These are phyloP conservation scores for Scaeva pyrastri DNA, from an alignment of 2,888 invertebrate genomes.

Conservation along the genomic window DNA sequence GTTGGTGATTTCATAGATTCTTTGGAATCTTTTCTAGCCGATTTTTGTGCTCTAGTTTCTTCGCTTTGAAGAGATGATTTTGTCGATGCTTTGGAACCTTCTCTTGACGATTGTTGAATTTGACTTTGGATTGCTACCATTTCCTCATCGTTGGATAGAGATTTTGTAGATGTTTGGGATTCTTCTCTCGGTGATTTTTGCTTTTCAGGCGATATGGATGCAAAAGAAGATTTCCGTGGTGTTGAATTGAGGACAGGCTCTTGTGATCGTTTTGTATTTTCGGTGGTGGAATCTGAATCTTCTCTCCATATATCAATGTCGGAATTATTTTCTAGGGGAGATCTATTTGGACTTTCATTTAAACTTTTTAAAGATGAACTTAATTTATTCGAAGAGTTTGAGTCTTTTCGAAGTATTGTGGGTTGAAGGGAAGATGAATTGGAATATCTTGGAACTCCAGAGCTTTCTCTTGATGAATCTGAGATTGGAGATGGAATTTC, in stretches of 20 bases:
- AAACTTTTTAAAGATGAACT: neutral
- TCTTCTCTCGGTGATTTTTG: neutral
- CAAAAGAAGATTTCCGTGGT: neutral
- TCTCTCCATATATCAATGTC: neutral
- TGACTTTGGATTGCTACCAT: neutral
- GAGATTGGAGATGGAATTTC: neutral
- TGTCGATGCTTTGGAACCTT: neutral
- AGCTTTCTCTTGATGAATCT: neutral
- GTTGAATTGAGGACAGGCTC: neutral
- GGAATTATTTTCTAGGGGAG: neutral
- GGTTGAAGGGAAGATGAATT: neutral
- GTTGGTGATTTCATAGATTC: neutral
- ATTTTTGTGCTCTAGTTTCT: neutral
- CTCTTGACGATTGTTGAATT: neutral
- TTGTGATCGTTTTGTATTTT: neutral
- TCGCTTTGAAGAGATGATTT: neutral
- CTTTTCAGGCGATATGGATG: neutral
- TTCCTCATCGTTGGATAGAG: neutral
- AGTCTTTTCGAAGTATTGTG: neutral
- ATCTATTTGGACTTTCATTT: neutral
- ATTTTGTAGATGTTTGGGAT: conserved; percentile 1
- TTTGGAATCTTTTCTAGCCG: neutral
- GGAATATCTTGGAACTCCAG: neutral
- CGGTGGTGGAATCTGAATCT: neutral
- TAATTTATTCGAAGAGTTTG: neutral